Base-by-base conservation (phyloP, 2,888 invertebrate species). In the Synergus laeviventris region DNA sequence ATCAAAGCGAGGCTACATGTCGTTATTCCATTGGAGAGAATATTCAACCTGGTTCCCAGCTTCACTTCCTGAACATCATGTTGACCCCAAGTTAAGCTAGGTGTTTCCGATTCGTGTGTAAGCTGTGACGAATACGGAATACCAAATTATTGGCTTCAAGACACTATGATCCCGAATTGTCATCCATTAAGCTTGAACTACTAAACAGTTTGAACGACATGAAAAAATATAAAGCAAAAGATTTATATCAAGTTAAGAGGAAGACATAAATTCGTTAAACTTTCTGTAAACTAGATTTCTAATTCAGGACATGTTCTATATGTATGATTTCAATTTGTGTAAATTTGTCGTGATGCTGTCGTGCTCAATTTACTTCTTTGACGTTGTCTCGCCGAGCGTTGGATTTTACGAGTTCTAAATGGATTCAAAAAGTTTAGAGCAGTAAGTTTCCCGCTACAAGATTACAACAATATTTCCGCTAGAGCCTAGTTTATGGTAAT, bases 31-130 rank as follows among this genome's bases (percentile, higher is more conserved):
- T 73, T 56, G 12, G 75, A 74, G 62, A 56, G 75, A 74, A 77
- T 76, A 77, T 77, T 62, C 62, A 76, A 74, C 61, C 62, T 31
- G 77, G 76, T 77, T 77, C 74, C 76, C 74, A 74, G 42, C 16
- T 24, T 66, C 64, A 66, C 64, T 66, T 66, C 64, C 64, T 66
- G 64, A 66, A 66, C 24, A 42, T 66, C 21, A 21, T 66, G 38
- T 62, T 62, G 39, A 66, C 42, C 42, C 24, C 64, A 12, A 39
- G 24, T 42, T 14, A 24, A 45, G 14, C 42, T 5, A 1, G 5
- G 49, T n/a, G n/a, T 49, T 49, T 49, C 49, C 49, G n/a, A 49
- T 49, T 7, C n/a, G n/a, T n/a, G n/a, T 49, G 7, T 49, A 49
- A 49, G 49, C 49, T 49, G n/a, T 49, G 49, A 8, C 8, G 42